These are phyloP conservation scores for Platysternon megacephalum DNA, from an alignment of 2,113 vertebrate genomes.

Conservation along the genomic window DNA sequence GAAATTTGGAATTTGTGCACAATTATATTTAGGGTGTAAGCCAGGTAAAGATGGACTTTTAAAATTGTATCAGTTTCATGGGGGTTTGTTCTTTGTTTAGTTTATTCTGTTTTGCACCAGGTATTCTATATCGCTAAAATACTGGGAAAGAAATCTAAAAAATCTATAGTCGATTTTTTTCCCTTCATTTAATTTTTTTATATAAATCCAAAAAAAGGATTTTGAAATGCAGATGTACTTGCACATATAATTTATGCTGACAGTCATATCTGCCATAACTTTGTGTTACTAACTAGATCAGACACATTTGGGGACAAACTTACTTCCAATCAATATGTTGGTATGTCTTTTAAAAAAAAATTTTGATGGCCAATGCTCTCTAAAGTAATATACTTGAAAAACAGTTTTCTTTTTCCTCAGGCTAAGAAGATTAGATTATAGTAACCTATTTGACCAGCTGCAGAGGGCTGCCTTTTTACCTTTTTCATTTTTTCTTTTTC, in stretches of 20 bases:
- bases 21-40: neutral
- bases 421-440: constrained; percentile 68
- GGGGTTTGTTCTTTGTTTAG: neutral
- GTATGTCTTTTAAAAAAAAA: constrained; percentile 24
- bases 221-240: constrained; percentile 35
- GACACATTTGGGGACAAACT: constrained; percentile 33
- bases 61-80: neutral
- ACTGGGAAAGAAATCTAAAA: neutral
- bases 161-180: constrained; percentile 4
- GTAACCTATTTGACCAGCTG: constrained; percentile 75
- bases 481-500: constrained; percentile 32
- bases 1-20: neutral
- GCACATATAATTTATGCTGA: constrained; percentile 26
- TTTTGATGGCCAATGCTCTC: constrained; percentile 21
- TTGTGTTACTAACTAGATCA: constrained; percentile 54
- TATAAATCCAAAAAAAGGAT: neutral
- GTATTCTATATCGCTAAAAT: neutral
- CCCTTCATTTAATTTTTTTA: constrained; percentile 18
- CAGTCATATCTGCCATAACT: constrained; percentile 23
- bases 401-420: constrained; percentile 64
- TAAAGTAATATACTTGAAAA: constrained; percentile 65
- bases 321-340: constrained; percentile 58
- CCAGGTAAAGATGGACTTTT: neutral
- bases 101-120: neutral
- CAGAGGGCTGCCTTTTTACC: constrained; percentile 55